phyloP scores from a whole-genome alignment of 2,113 vertebrate genomes.

The Danio rerio region DNA sequence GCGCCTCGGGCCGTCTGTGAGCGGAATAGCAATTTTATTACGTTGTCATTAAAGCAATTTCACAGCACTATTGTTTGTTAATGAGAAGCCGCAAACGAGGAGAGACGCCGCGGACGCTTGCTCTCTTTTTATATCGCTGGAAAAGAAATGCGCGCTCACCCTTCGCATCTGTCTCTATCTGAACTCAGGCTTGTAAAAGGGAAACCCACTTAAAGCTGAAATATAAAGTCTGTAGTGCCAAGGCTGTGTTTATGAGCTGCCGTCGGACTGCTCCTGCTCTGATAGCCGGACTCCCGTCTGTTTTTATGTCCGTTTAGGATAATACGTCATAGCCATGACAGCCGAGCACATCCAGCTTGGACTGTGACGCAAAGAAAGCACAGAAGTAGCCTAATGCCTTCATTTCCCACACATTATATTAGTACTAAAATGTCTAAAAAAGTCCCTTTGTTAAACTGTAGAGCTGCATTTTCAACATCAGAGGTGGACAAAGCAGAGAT shows the following conservation, averaged over 20 bases:
- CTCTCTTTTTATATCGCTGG: constrained; percentile 10
- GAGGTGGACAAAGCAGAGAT: too few relatives aligned
- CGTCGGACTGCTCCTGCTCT: constrained; percentile 71
- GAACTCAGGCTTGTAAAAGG: constrained; percentile 90
- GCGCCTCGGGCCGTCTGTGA: constrained; percentile 99
- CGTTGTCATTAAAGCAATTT: constrained; percentile 99
- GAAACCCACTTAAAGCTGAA: constrained; percentile 94
- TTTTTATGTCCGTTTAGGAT: too few relatives aligned
- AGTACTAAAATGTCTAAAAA: too few relatives aligned
- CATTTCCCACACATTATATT: too few relatives aligned
- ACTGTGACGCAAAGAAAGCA: too few relatives aligned
- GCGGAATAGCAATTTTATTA: constrained; percentile 99
- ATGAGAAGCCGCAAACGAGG: constrained; percentile 99
- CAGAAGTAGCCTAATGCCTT: too few relatives aligned
- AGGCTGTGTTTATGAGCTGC: constrained; percentile 93
- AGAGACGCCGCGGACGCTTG: constrained; percentile 92
- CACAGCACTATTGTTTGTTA: constrained; percentile 99
- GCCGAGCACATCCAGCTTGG: too few relatives aligned
- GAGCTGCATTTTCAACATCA: too few relatives aligned
- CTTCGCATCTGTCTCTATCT: constrained; percentile 44
- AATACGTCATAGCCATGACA: too few relatives aligned
- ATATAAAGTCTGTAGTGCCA: constrained; percentile 97
- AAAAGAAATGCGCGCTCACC: constrained; percentile 15
- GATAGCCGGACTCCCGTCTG: background rate
- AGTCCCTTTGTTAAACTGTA: too few relatives aligned